Conservation (phyloP, 1,140 invertebrate genomes). For the Polyergus mexicanus region DNA sequence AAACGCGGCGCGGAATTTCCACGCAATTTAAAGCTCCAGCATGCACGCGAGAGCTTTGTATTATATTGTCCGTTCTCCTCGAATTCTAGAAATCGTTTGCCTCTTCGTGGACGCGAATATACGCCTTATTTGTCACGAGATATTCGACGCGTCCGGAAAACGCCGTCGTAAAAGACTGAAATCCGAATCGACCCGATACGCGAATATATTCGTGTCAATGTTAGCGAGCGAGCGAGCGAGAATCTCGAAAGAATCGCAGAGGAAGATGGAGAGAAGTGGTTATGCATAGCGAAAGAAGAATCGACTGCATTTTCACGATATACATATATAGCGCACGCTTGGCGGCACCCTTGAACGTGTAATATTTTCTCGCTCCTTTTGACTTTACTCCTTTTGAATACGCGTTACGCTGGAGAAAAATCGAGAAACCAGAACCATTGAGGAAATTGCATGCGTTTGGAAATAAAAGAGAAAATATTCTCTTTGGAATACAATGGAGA, state of each 20-base stretch:
- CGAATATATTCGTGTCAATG: slow-evolving; percentile 40
- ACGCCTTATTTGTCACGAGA: slow-evolving; percentile 55
- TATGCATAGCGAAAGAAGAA: not conserved
- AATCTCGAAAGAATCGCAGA: slow-evolving; percentile 12
- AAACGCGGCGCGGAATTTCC: slow-evolving; percentile 9
- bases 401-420: not conserved
- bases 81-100: not conserved
- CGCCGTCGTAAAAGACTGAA: slow-evolving; percentile 49
- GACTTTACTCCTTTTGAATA: not conserved
- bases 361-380: slow-evolving; percentile 22
- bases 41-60: slow-evolving; percentile 7
- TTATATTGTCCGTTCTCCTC: slow-evolving; percentile 21
- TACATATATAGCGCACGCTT: not conserved
- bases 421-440: not conserved
- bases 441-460: not conserved
- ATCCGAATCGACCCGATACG: slow-evolving; percentile 40
- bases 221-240: slow-evolving; percentile 19
- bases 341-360: not conserved
- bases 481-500: no score
- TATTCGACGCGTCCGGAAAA: slow-evolving; percentile 35
- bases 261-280: not conserved
- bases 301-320: slow-evolving; percentile 8
- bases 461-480: not conserved
- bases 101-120: slow-evolving; percentile 19
- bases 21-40: not conserved